Percentiles rank a stretch among this genome's conserved stretches.
These are phyloP conservation scores for Hypanus sabinus DNA, from an alignment of 2,113 vertebrate genomes.

Conservation along the genomic window DNA sequence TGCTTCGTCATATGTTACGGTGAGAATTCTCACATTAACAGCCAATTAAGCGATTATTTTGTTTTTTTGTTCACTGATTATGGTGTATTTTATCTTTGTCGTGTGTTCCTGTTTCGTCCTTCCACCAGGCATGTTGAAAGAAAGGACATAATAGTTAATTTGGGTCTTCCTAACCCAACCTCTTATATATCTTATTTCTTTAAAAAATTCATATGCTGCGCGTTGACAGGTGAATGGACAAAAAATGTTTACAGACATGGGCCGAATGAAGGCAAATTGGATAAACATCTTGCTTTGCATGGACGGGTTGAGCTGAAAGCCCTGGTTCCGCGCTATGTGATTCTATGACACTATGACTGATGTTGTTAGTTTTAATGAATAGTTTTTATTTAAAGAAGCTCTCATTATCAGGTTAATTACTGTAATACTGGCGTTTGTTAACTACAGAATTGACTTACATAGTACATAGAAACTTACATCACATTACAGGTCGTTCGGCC, in stretches of 20 bases:
- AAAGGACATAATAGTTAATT: background rate
- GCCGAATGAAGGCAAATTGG: too few relatives aligned
- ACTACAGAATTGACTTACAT: background rate
- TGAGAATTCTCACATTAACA: background rate
- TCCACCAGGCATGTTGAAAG: background rate
- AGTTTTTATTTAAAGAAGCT: background rate
- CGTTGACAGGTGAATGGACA: too few relatives aligned
- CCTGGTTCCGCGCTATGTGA: too few relatives aligned
- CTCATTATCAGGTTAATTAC: background rate
- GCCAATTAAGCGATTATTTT: background rate
- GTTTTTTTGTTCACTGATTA: background rate
- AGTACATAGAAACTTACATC: too few relatives aligned
- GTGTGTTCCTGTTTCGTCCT: background rate
- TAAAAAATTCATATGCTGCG: background rate
- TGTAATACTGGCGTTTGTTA: background rate
- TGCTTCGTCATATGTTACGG: background rate
- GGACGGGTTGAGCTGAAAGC: too few relatives aligned
- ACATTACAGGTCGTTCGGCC: too few relatives aligned
- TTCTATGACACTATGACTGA: background rate
- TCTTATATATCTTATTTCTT: background rate
- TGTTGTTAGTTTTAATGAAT: background rate
- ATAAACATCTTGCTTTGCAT: too few relatives aligned
- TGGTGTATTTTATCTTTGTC: background rate
- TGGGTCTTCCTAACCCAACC: background rate
- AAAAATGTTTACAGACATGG: too few relatives aligned